Evolutionary conservation across 1,140 invertebrate genomes (phyloP).

Genomic region (Nomia melanderi): DNA sequence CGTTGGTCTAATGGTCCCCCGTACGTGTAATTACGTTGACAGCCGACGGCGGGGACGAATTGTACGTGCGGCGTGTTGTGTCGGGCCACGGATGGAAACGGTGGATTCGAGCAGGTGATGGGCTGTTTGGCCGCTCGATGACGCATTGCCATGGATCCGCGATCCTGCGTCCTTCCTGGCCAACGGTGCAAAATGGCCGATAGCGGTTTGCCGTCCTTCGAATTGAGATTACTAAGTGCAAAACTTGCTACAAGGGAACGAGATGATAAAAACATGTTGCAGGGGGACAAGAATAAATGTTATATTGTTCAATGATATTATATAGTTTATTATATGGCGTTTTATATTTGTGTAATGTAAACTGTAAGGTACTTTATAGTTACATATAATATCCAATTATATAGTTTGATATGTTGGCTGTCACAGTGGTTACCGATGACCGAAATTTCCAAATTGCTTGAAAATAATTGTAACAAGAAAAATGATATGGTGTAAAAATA

Average conservation of each 20-base stretch:
- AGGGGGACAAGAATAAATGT: too few relatives aligned
- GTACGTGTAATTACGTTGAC: conserved; percentile 65
- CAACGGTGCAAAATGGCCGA: not conserved
- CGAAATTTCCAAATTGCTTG: too few relatives aligned
- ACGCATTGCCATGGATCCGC: conserved; percentile 31
- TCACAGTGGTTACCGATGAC: too few relatives aligned
- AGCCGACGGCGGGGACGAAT: conserved; percentile 53
- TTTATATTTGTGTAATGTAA: too few relatives aligned
- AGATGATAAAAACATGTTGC: too few relatives aligned
- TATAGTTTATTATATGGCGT: too few relatives aligned
- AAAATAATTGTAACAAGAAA: too few relatives aligned
- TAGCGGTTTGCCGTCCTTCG: not conserved
- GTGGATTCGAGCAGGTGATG: conserved; percentile 42
- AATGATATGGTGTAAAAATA: too few relatives aligned
- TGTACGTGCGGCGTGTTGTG: conserved; percentile 45
- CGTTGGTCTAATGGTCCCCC: conserved; percentile 62
- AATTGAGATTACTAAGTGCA: not conserved
- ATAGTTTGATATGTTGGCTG: too few relatives aligned
- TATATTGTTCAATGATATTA: too few relatives aligned
- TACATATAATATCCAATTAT: too few relatives aligned
- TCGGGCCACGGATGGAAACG: conserved; percentile 37
- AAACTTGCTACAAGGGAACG: not conserved
- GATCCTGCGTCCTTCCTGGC: conserved; percentile 23
- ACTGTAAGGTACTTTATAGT: too few relatives aligned
- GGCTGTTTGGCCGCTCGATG: conserved; percentile 41